Percentiles rank a stretch among this genome's conserved stretches.
These are phyloP conservation scores for Folsomia manolachei DNA, from an alignment of 2,888 invertebrate genomes.

Conservation along the genomic window DNA sequence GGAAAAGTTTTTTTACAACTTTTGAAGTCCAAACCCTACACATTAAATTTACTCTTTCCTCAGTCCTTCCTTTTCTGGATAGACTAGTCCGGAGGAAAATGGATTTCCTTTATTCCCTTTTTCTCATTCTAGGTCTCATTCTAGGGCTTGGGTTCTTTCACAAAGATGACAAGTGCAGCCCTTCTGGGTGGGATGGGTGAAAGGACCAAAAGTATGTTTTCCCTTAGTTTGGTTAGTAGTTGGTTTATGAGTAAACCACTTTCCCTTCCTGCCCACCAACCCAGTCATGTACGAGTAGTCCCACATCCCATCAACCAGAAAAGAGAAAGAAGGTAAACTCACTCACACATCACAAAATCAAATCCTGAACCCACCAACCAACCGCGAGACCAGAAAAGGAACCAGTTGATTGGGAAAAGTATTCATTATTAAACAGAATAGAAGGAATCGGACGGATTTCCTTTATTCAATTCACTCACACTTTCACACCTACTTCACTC, in stretches of 20 bases:
- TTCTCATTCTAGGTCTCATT: too few relatives aligned
- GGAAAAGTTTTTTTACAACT: background rate
- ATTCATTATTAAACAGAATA: background rate
- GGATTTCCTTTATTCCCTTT: constrained; percentile 2
- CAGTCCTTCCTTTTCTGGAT: too few relatives aligned
- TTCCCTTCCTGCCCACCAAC: too few relatives aligned
- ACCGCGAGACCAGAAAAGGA: background rate
- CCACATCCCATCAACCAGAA: background rate
- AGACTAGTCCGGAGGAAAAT: background rate
- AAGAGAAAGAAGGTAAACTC: background rate
- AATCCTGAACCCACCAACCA: background rate
- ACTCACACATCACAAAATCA: background rate
- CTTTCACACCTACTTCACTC: background rate
- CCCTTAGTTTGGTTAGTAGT: background rate
- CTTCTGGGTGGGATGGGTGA: constrained; percentile 3
- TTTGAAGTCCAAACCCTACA: background rate
- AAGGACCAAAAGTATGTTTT: background rate
- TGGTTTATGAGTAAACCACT: background rate
- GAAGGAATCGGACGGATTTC: background rate
- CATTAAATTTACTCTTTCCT: constrained; percentile 6
- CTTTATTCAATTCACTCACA: too few relatives aligned
- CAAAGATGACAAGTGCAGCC: constrained; percentile 3
- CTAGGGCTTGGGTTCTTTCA: background rate
- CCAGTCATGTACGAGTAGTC: too few relatives aligned
- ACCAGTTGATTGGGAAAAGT: background rate